Conservation (phyloP, 1,140 invertebrate species). For the Neodiprion pinetum region DNA sequence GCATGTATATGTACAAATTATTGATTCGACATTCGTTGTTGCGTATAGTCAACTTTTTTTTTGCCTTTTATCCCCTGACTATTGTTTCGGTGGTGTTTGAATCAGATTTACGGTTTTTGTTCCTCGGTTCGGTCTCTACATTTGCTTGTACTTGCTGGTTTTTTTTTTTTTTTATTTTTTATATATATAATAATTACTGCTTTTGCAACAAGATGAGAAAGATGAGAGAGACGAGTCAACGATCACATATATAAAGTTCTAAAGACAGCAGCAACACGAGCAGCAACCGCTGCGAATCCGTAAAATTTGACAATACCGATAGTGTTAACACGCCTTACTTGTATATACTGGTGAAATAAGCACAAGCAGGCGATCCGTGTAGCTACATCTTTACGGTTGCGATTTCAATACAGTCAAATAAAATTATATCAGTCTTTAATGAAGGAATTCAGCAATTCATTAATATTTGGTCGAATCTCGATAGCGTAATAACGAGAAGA, state of each 20-base stretch:
- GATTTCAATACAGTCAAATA: constrained; percentile 31
- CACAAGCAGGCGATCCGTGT: constrained; percentile 53
- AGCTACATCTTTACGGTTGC: constrained; percentile 56
- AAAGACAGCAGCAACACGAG: not conserved
- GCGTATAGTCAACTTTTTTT: no score
- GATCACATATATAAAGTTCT: not conserved
- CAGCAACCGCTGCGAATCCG: not conserved
- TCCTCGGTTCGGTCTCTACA: no score
- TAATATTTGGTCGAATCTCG: no score
- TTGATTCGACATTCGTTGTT: no score
- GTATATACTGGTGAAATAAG: constrained; percentile 27
- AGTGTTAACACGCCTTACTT: not conserved
- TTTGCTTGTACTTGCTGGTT: not conserved
- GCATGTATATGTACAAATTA: no score
- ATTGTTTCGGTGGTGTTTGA: no score
- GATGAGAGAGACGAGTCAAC: not conserved
- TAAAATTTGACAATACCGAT: no score
- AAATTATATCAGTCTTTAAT: constrained; percentile 8
- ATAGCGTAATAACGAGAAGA: no score
- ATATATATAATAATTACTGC: not conserved
- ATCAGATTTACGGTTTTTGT: no score
- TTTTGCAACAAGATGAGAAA: not conserved
- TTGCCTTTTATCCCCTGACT: no score
- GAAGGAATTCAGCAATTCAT: no score
- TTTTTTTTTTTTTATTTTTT: not conserved